Evolutionary conservation across 2,113 vertebrate species (phyloP), one percentile per base, ranked within the genome.

Genomic region (Prunella himalayana): DNA sequence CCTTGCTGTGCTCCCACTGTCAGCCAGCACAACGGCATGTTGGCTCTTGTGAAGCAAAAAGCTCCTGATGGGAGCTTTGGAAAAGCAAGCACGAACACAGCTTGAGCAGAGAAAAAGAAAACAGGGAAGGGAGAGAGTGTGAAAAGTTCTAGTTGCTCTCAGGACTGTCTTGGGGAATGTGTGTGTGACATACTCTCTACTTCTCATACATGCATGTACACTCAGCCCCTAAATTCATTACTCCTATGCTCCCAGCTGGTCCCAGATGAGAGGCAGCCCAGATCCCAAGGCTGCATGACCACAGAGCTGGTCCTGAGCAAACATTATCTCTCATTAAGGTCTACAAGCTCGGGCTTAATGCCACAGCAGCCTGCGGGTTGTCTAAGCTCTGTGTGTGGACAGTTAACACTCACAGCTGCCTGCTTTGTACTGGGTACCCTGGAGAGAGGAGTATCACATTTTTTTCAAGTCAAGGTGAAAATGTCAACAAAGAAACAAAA

Each of bases 1-100:
- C 80, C 79, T 94, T 95, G 86, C 93, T 90, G 90, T 91, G 95
- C 91, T 96, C 91, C 82, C 69, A 94, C 92, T 88, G 93, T 95
- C 95, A 94, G 82, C 80, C 90, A 94, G 80, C 82, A 96, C 88
- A 94, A 85, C n/a, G 1, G 88, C 71, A 78, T 84, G 90, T 94
- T 68, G 65, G 82, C 79, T 97, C 90, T 94, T 3, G 30, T 89
- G 92, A 96, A 97, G 93, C 82, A 96, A 97, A 97, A 93, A 93
- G 61, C 85, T 97, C 82, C 68, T 91, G 95, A 95, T 93, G 82
- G 84, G 95, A 95, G 84, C 71, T 96, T 96, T 96, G 92, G 94
- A 97, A 97, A 94, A 95, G 73, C 90, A 90, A 88, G 89, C 88
- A 95, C 5, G 44, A 95, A 91, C 91, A 91, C 88, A 91, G 92